A percentile compares a stretch with the other conserved stretches of the same genome.
phyloP scores from a whole-genome alignment of 2,888 invertebrate genomes.

The Hemicrepidius hirtus region DNA sequence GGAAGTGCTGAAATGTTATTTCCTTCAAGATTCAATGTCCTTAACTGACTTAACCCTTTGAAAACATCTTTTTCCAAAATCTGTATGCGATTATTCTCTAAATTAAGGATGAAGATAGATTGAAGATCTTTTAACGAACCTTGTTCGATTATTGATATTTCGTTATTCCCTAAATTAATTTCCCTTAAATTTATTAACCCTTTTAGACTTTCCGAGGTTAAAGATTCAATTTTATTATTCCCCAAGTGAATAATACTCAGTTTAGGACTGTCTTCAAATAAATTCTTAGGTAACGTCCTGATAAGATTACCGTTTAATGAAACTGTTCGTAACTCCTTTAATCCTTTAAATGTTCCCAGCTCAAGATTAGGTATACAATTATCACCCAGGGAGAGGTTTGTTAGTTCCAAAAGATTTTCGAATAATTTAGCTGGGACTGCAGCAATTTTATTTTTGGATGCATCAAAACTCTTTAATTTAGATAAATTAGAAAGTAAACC shows the following conservation, averaged over 20 bases:
- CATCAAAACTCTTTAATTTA: slow-evolving; percentile 3
- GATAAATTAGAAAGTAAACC: slow-evolving; percentile 24
- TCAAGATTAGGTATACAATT: not conserved
- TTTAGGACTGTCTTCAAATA: not conserved
- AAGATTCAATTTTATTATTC: slow-evolving; percentile 20
- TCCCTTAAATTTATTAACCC: slow-evolving; percentile 18
- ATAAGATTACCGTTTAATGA: slow-evolving; percentile 26
- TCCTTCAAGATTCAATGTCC: not conserved
- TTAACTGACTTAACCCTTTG: not conserved
- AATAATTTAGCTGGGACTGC: not conserved
- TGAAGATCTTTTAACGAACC: slow-evolving; percentile 5
- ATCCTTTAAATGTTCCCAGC: slow-evolving; percentile 1
- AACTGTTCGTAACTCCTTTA: slow-evolving; percentile 3
- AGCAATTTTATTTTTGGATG: slow-evolving; percentile 6
- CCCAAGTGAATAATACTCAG: slow-evolving; percentile 8
- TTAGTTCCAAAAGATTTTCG: not conserved
- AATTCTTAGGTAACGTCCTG: not conserved
- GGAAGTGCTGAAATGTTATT: not conserved
- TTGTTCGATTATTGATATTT: slow-evolving; percentile 7
- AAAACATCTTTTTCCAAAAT: not conserved
- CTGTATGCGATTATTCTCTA: not conserved
- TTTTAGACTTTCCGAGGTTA: slow-evolving; percentile 14
- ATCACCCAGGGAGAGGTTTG: not conserved
- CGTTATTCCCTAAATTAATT: slow-evolving; percentile 28
- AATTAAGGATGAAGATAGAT: not conserved